Evolutionary conservation across 2,113 vertebrate species (phyloP).

Genomic region (Junco hyemalis): DNA sequence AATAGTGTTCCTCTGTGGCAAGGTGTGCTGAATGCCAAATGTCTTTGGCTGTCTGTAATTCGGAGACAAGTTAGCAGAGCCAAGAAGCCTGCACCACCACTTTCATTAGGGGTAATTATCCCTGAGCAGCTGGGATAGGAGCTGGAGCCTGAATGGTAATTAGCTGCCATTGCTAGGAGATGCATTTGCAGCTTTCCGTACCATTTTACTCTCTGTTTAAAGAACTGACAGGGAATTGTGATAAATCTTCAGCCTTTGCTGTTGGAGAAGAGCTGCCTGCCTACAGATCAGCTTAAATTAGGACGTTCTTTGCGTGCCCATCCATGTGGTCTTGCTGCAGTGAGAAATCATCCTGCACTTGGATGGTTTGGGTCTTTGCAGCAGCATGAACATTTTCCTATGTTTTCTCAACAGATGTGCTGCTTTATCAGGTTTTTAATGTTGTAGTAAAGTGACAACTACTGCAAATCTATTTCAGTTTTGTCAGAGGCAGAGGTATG

Average conservation of each 20-base stretch:
- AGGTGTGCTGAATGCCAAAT: slow-evolving; percentile 56
- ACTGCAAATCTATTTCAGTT: background rate
- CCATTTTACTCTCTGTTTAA: slow-evolving; percentile 25
- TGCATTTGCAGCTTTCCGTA: slow-evolving; percentile 12
- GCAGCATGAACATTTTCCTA: background rate
- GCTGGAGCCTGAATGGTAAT: slow-evolving; percentile 42
- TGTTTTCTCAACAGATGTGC: background rate
- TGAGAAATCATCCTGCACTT: background rate
- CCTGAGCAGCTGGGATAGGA: slow-evolving; percentile 50
- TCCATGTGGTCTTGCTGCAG: background rate
- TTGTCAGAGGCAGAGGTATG: background rate
- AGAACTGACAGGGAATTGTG: background rate
- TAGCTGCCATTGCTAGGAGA: slow-evolving; percentile 34
- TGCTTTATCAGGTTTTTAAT: background rate
- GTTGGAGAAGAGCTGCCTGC: background rate
- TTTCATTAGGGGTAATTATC: slow-evolving; percentile 64
- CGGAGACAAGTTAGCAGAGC: slow-evolving; percentile 22
- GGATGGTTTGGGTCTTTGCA: background rate
- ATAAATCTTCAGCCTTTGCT: background rate
- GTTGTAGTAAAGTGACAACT: background rate
- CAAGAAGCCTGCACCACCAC: slow-evolving; percentile 53
- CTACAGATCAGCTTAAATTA: background rate
- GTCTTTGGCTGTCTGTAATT: background rate
- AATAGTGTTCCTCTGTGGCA: slow-evolving; percentile 44
- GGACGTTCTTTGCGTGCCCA: background rate